Evolutionary conservation across 1,140 invertebrate genomes (phyloP).

Genomic region (Drosophila prosaltans): DNA sequence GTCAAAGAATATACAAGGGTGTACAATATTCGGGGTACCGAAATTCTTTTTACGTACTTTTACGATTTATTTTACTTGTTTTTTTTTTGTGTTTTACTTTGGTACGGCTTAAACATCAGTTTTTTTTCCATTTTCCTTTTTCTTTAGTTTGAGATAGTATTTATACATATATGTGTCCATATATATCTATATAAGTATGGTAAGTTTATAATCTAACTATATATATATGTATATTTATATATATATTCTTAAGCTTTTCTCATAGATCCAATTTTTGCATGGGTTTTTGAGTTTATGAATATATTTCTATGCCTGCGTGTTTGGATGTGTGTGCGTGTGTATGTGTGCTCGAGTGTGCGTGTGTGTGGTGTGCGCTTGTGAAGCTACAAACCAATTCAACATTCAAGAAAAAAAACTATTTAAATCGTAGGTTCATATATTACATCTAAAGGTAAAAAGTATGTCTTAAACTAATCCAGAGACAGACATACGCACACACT

Average conservation of each 20-base stretch:
- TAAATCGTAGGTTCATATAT: slow-evolving; percentile 21
- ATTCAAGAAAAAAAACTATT: slow-evolving; percentile 48
- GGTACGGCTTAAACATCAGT: slow-evolving; percentile 10
- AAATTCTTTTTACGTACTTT: background rate
- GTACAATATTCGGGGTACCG: background rate
- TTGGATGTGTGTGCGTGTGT: slow-evolving; percentile 18
- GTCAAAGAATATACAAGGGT: background rate
- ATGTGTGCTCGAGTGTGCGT: slow-evolving; percentile 12
- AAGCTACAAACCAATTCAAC: slow-evolving; percentile 63
- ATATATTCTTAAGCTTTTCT: slow-evolving; percentile 26
- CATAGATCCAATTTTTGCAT: slow-evolving; percentile 13
- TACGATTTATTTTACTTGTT: background rate
- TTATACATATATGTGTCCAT: slow-evolving; percentile 38
- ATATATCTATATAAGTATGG: slow-evolving; percentile 18
- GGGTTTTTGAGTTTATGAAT: slow-evolving; percentile 2
- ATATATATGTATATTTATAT: slow-evolving; percentile 28
- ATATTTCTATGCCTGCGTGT: slow-evolving; percentile 1
- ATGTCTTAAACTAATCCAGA: slow-evolving; percentile 9
- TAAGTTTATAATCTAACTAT: slow-evolving; percentile 23
- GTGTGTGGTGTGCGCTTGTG: slow-evolving; percentile 4
- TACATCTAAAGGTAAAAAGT: slow-evolving; percentile 37
- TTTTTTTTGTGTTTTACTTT: slow-evolving; percentile 4
- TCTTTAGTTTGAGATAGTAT: slow-evolving; percentile 21
- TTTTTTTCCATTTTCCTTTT: background rate
- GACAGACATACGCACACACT: background rate